Conservation (phyloP, 2,797 vertebrate genomes). For the Ambastaia sidthimunki region DNA sequence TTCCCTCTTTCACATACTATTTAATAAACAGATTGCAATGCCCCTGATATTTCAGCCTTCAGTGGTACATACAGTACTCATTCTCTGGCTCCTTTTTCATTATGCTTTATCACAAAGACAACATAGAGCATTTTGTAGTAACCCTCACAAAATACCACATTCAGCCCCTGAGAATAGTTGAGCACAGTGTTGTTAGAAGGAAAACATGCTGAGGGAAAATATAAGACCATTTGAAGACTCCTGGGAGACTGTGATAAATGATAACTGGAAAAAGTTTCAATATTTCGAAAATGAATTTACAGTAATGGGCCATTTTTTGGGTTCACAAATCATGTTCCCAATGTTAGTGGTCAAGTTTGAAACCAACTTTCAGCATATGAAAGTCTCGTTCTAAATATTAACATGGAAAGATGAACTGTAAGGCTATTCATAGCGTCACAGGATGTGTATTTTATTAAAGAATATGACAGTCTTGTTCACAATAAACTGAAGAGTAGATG, state of each 20-base stretch:
- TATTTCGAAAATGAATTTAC: background rate
- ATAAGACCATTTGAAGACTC: slow-evolving; percentile 6
- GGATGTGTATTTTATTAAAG: background rate
- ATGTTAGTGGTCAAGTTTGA: background rate
- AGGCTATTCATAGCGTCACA: no score
- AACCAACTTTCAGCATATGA: background rate
- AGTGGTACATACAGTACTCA: background rate
- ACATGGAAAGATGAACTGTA: background rate
- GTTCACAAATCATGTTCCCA: background rate
- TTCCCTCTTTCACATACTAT: slow-evolving; percentile 6
- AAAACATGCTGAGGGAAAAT: slow-evolving; percentile 29
- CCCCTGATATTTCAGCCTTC: slow-evolving; percentile 12
- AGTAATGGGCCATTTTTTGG: background rate
- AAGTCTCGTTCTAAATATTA: background rate
- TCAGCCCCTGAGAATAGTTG: slow-evolving; percentile 21
- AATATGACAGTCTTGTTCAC: background rate
- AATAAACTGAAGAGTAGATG: background rate
- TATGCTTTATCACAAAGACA: slow-evolving; percentile 7
- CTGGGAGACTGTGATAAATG: slow-evolving; percentile 2
- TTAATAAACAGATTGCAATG: slow-evolving; percentile 18
- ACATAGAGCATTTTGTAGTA: slow-evolving; percentile 16
- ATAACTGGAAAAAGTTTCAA: slow-evolving; percentile 10
- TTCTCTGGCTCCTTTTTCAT: slow-evolving; percentile 5
- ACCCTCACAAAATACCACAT: slow-evolving; percentile 21
- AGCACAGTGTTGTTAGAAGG: background rate